phyloP scores from a whole-genome alignment of 37 sponge, comb jelly and placozoan species.

The Hormiphora californensis region DNA sequence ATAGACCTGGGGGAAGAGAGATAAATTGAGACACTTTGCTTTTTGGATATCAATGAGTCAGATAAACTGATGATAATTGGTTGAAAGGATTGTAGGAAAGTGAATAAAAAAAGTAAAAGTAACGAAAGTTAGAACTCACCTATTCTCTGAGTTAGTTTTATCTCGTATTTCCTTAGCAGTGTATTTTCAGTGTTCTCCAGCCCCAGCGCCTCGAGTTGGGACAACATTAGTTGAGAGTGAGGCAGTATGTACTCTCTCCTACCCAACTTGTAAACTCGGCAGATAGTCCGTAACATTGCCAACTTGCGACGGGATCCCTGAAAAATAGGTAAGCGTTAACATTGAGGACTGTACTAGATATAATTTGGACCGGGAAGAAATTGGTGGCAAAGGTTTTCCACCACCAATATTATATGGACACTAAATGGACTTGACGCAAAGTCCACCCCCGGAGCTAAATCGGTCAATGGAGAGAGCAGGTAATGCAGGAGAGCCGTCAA shows the following conservation, averaged over 20 bases:
- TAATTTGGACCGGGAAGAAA: no score
- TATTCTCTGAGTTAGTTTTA: constrained; percentile 76
- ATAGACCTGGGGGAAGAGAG: constrained; percentile 65
- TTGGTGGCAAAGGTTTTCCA: no score
- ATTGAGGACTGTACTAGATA: no score
- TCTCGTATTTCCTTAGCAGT: constrained; percentile 75
- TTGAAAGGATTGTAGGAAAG: neutral
- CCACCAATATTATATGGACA: no score
- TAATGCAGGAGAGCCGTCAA: no score
- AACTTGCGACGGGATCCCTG: constrained; percentile 19
- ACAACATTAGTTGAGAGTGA: constrained; percentile 61
- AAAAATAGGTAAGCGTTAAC: neutral
- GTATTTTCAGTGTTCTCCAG: constrained; percentile 61
- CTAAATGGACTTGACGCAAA: no score
- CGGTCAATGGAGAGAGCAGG: no score
- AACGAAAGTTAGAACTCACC: constrained; percentile 1
- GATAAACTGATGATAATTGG: neutral
- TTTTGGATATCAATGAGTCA: neutral
- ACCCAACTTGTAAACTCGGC: constrained; percentile 58
- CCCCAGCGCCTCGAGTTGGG: constrained; percentile 9
- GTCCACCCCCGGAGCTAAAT: no score
- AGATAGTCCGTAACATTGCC: neutral
- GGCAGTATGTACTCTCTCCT: constrained; percentile 73
- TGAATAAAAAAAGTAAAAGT: neutral
- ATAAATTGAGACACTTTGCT: neutral